These are phyloP conservation scores for Microchrysa polita DNA, from an alignment of 2,888 invertebrate genomes.

Conservation along the genomic window DNA sequence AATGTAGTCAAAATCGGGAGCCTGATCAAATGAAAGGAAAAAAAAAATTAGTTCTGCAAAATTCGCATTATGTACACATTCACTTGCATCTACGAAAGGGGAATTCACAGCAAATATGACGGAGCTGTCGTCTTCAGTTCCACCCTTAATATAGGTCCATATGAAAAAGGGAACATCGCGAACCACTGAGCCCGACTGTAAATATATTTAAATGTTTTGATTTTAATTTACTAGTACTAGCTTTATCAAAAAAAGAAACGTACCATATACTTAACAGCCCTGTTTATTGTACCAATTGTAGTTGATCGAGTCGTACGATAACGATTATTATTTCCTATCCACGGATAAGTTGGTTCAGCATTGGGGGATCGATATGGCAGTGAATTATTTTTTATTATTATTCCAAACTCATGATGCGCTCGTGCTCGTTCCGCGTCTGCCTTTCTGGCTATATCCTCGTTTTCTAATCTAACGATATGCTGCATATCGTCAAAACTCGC, in stretches of 20 bases:
- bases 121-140: background rate
- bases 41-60: background rate
- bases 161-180: slow-evolving; percentile 19
- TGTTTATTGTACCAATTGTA: too few species aligned
- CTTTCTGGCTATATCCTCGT: background rate
- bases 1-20: background rate
- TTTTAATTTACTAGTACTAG: background rate
- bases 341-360: background rate
- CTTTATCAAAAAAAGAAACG: background rate
- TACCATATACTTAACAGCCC: background rate
- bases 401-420: too few species aligned
- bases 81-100: slow-evolving; percentile 3
- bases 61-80: background rate
- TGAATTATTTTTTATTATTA: too few species aligned
- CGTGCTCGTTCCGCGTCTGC: too few species aligned
- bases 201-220: background rate
- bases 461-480: background rate
- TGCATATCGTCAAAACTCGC: background rate
- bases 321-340: background rate
- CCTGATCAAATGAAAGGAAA: too few species aligned
- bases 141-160: slow-evolving; percentile 26
- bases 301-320: background rate
- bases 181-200: slow-evolving; percentile 13
- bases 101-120: background rate
- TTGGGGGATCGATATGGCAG: too few species aligned